Percentiles rank a stretch among this genome's conserved stretches.
These are phyloP conservation scores for Chaetops frenatus DNA, from an alignment of 2,113 vertebrate genomes.

Conservation along the genomic window DNA sequence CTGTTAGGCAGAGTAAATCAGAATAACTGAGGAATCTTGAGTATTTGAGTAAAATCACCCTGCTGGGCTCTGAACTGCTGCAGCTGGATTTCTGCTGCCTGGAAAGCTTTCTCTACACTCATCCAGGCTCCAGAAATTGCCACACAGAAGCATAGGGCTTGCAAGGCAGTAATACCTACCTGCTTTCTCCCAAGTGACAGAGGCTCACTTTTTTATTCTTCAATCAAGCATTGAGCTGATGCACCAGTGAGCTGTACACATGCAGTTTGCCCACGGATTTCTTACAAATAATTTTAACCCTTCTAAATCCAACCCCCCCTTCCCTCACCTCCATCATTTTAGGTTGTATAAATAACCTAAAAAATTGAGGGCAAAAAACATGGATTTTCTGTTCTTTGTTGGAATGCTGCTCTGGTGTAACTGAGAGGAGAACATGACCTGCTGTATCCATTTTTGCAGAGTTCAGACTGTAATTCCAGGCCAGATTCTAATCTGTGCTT, in stretches of 20 bases:
- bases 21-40: not conserved
- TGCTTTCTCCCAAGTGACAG: not conserved
- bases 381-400: conserved; percentile 47
- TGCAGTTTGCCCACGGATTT: not conserved
- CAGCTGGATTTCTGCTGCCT: not conserved
- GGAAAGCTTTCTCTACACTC: not conserved
- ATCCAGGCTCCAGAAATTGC: not conserved
- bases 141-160: not conserved
- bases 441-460: conserved; percentile 52
- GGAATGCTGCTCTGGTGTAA: conserved; percentile 52
- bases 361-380: conserved; percentile 13
- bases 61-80: not conserved
- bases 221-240: not conserved
- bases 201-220: not conserved
- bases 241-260: not conserved
- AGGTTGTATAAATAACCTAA: conserved; percentile 23
- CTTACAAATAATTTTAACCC: conserved; percentile 10
- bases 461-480: conserved; percentile 42
- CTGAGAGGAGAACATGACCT: conserved; percentile 52
- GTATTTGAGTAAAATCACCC: not conserved
- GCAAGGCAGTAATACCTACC: not conserved
- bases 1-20: not conserved
- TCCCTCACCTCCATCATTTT: not conserved
- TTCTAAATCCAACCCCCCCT: not conserved
- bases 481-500: conserved; percentile 54